Evolutionary conservation across 2,888 invertebrate genomes (phyloP).

Genomic region (Drosophila ustulata): DNA sequence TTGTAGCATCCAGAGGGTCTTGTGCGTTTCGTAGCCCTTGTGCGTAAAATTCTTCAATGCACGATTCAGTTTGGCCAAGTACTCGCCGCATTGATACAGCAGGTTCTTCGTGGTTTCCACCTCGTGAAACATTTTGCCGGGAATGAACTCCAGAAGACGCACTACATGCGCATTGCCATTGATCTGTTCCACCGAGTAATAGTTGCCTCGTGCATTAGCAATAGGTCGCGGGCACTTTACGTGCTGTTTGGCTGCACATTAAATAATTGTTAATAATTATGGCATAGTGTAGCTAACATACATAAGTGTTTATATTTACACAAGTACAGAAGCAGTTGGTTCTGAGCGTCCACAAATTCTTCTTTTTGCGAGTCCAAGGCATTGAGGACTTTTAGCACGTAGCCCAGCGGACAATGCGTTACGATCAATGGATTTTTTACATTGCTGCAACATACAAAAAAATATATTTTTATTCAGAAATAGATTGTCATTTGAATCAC

Average conservation of each 20-base stretch:
- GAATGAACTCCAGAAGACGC: conserved; percentile 90
- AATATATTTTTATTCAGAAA: too few species aligned
- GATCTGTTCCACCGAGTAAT: conserved; percentile 87
- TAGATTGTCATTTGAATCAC: not conserved
- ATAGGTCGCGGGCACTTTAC: conserved; percentile 90
- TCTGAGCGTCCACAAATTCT: conserved; percentile 90
- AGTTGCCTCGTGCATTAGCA: conserved; percentile 88
- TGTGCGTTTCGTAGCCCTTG: conserved; percentile 88
- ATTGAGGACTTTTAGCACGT: conserved; percentile 94
- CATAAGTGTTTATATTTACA: conserved; percentile 86
- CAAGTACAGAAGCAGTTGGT: conserved; percentile 89
- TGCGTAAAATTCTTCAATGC: conserved; percentile 90
- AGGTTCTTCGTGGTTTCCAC: conserved; percentile 88
- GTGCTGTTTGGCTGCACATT: conserved; percentile 86
- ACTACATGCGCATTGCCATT: conserved; percentile 87
- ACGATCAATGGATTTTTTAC: conserved; percentile 88
- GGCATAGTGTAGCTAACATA: conserved; percentile 1
- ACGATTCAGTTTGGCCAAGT: conserved; percentile 89
- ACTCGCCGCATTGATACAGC: conserved; percentile 90
- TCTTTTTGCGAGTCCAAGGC: conserved; percentile 91
- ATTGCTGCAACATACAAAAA: conserved; percentile 79
- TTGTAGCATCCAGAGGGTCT: conserved; percentile 91
- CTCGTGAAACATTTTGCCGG: conserved; percentile 89
- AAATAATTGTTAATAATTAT: conserved; percentile 9
- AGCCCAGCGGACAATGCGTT: conserved; percentile 87